Evolutionary conservation across 2,888 invertebrate genomes (phyloP).

Genomic region (Drosophila nigricruria): DNA sequence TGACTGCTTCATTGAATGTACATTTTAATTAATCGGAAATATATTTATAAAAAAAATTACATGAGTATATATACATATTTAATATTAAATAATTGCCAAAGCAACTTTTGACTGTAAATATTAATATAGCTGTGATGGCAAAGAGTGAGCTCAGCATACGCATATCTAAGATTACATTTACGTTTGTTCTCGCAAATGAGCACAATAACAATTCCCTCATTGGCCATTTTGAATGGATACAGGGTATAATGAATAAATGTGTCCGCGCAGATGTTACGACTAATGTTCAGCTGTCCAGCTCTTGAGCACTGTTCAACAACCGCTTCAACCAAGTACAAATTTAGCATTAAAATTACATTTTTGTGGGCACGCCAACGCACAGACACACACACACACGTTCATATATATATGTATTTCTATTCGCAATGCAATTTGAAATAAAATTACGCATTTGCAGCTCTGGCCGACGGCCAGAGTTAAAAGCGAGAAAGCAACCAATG

Average conservation of each 20-base stretch:
- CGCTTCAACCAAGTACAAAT: constrained; percentile 9
- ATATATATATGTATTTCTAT: constrained; percentile 1
- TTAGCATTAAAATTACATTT: constrained; percentile 39
- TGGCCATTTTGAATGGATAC: background rate
- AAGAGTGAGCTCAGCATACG: background rate
- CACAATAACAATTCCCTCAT: background rate
- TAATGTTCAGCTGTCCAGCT: constrained; percentile 41
- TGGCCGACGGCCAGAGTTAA: constrained; percentile 22
- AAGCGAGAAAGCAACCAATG: constrained; percentile 28
- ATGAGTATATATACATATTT: background rate
- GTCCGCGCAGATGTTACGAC: constrained; percentile 36
- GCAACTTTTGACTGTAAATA: background rate
- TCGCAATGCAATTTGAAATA: constrained; percentile 48
- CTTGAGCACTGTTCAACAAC: constrained; percentile 12
- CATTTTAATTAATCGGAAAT: too few species aligned
- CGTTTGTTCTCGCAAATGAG: too few species aligned
- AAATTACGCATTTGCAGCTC: constrained; percentile 50
- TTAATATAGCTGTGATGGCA: too few species aligned
- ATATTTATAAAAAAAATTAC: too few species aligned
- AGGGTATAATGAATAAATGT: constrained; percentile 49
- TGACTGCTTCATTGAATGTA: too few species aligned
- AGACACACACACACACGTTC: constrained; percentile 8
- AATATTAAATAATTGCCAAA: background rate
- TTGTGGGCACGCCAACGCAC: constrained; percentile 20
- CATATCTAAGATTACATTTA: background rate